Evolutionary conservation across 2,888 invertebrate genomes (phyloP).

Genomic region (Aspidiotus destructor): DNA sequence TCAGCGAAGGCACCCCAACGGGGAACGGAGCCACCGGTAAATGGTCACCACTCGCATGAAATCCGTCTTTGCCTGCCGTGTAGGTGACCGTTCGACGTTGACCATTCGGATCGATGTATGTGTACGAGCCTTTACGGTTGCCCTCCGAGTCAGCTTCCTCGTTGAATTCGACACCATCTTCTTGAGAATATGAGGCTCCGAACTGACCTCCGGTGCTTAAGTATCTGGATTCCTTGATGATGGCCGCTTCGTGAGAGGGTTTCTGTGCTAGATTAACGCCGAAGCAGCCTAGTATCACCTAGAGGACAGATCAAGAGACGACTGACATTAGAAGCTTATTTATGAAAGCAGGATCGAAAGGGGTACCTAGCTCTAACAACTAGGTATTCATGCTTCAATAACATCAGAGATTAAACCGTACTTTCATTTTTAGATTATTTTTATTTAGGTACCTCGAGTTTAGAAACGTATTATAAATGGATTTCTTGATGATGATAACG

Average conservation of each 20-base stretch:
- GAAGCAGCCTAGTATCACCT: constrained; percentile 10
- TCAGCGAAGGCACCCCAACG: constrained; percentile 36
- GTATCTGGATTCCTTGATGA: constrained; percentile 73
- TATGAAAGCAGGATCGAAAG: too few relatives aligned
- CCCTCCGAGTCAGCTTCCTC: constrained; percentile 79
- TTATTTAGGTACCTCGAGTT: too few relatives aligned
- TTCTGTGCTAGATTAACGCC: constrained; percentile 42
- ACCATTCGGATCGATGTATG: constrained; percentile 74
- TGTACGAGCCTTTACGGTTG: constrained; percentile 71
- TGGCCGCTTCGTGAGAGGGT: constrained; percentile 66
- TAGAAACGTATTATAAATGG: too few relatives aligned
- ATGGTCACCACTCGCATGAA: constrained; percentile 63
- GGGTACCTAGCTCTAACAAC: too few relatives aligned
- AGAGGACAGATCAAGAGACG: neutral
- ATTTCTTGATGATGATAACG: too few relatives aligned
- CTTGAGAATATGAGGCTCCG: constrained; percentile 75
- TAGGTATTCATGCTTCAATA: too few relatives aligned
- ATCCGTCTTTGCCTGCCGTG: constrained; percentile 74
- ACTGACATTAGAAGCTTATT: neutral
- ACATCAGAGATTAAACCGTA: too few relatives aligned
- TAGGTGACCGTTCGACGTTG: constrained; percentile 70
- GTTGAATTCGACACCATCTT: constrained; percentile 80
- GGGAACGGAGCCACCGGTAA: constrained; percentile 42
- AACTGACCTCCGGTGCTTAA: constrained; percentile 74
- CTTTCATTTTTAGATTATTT: too few relatives aligned